Evolutionary conservation across 2,113 vertebrate genomes (phyloP).

Genomic region (Limanda limanda): DNA sequence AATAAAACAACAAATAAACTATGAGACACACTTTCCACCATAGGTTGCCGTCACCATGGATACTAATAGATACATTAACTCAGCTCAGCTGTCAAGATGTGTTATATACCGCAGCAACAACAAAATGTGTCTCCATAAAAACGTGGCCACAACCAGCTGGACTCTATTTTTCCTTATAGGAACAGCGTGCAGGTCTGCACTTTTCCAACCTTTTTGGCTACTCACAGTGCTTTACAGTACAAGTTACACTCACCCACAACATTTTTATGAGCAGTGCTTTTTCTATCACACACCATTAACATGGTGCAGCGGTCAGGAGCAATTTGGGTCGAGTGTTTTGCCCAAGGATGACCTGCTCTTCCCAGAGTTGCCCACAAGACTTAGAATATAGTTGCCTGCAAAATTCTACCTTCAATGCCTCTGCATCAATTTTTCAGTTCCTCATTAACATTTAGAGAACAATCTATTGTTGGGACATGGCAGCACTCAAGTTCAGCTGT

Average conservation of each 20-base stretch:
- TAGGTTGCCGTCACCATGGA: background rate
- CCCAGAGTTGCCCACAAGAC: too few relatives aligned
- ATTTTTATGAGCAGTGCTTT: background rate
- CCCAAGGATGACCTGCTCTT: too few relatives aligned
- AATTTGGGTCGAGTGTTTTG: too few relatives aligned
- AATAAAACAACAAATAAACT: background rate
- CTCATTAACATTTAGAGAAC: too few relatives aligned
- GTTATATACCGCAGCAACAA: background rate
- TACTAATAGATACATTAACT: slow-evolving; percentile 5
- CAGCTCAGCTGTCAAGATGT: background rate
- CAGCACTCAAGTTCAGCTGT: too few relatives aligned
- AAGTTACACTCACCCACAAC: background rate
- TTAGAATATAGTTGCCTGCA: too few relatives aligned
- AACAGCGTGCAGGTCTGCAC: background rate
- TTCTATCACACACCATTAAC: background rate
- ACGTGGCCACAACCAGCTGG: background rate
- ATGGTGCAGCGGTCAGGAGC: too few relatives aligned
- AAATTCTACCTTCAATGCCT: too few relatives aligned
- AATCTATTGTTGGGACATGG: too few relatives aligned
- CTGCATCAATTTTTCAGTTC: too few relatives aligned
- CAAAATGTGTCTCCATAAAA: too few relatives aligned
- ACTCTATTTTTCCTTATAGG: background rate
- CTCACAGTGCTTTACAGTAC: background rate
- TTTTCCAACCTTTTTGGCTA: background rate
- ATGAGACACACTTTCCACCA: background rate